Conservation (phyloP, 2,797 vertebrate genomes). For the Liasis olivaceus region DNA sequence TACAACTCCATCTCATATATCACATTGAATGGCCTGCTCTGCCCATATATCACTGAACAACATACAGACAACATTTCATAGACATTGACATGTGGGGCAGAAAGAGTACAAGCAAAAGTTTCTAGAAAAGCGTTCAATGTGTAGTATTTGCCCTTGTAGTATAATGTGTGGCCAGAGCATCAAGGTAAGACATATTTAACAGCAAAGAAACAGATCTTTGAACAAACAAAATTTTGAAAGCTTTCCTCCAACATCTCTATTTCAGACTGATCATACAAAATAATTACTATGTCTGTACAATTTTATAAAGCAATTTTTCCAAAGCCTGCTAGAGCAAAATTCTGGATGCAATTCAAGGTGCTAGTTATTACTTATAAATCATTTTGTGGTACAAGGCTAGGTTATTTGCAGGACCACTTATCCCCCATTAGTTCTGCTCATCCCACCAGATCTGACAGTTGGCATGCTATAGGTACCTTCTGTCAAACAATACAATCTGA, state of each 20-base stretch:
- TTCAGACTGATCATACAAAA: background rate
- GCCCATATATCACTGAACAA: background rate
- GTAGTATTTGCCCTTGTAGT: too few species aligned
- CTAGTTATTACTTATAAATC: background rate
- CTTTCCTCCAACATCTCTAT: background rate
- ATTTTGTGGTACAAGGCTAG: too few species aligned
- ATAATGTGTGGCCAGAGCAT: background rate
- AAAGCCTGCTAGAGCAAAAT: background rate
- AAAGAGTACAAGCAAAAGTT: background rate
- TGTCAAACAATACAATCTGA: too few species aligned
- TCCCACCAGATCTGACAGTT: too few species aligned
- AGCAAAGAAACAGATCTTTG: background rate
- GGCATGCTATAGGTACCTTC: too few species aligned
- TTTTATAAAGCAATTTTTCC: background rate
- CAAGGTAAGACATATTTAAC: background rate
- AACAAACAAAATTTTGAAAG: background rate
- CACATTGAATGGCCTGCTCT: background rate
- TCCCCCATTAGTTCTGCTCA: too few species aligned
- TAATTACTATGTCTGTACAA: background rate
- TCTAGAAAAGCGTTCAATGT: background rate
- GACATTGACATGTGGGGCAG: background rate
- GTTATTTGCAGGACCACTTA: too few species aligned
- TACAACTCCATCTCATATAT: background rate
- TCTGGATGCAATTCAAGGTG: background rate
- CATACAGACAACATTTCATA: background rate